A percentile compares a stretch with the other conserved stretches of the same genome.
Conservation (phyloP, 30 jellyfish, hydroid and myxozoan genomes). For the Aurelia sp. region DNA sequence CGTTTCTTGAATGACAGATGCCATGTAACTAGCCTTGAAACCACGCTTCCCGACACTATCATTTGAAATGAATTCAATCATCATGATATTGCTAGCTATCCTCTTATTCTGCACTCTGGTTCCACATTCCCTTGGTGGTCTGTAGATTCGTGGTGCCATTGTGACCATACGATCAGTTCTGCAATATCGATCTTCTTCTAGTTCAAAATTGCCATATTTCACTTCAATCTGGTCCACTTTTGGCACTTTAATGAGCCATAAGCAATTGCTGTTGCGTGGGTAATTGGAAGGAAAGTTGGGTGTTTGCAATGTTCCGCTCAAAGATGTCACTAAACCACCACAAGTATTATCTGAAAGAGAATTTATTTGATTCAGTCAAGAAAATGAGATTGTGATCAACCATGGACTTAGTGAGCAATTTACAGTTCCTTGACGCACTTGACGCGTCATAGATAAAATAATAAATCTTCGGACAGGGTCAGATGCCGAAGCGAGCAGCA, state of each 20-base stretch:
- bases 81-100: conserved; percentile 49
- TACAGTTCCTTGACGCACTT: too few relatives aligned
- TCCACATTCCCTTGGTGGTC: conserved; percentile 50
- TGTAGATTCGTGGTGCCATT: neutral
- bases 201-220: conserved; percentile 49
- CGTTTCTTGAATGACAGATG: neutral
- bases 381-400: too few relatives aligned
- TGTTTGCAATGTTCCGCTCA: conserved; percentile 56
- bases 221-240: conserved; percentile 42
- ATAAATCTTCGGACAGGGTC: too few relatives aligned
- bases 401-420: too few relatives aligned
- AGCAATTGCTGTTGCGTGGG: conserved; percentile 63
- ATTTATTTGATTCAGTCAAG: too few relatives aligned
- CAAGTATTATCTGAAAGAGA: conserved; percentile 48
- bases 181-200: conserved; percentile 66
- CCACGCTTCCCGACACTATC: conserved; percentile 59
- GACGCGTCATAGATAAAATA: too few relatives aligned
- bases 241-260: conserved; percentile 72
- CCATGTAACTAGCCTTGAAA: conserved; percentile 32
- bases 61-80: conserved; percentile 81
- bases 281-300: conserved; percentile 73
- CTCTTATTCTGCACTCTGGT: conserved; percentile 4
- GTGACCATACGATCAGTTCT: conserved; percentile 53
- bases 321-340: conserved; percentile 76
- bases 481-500: too few relatives aligned